Conservation (phyloP, 1,140 invertebrate genomes). For the Drosophila grimshawi region DNA sequence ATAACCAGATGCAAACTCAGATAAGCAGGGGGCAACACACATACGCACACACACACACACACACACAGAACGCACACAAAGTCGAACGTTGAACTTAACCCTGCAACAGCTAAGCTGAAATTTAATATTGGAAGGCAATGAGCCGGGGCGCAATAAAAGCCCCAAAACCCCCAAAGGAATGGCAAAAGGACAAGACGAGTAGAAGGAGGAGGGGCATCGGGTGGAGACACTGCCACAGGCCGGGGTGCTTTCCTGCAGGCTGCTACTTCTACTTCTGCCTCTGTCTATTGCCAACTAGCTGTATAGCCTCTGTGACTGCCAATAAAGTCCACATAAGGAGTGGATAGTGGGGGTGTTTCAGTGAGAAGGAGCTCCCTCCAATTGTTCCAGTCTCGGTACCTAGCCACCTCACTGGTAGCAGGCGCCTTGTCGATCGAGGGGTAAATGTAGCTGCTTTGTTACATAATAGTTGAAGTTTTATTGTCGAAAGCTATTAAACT, state of each 20-base stretch:
- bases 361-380: neutral
- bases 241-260: conserved; percentile 12
- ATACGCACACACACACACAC: conserved; percentile 20
- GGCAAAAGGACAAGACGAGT: conserved; percentile 5
- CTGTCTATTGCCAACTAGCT: conserved; percentile 46
- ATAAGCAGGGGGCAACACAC: conserved; percentile 48
- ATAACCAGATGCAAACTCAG: conserved; percentile 75
- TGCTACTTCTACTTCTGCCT: conserved; percentile 2
- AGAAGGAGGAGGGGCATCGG: neutral
- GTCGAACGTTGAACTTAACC: conserved; percentile 62
- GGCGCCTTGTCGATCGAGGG: conserved; percentile 57
- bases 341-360: neutral
- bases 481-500: conserved; percentile 83
- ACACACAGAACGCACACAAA: conserved; percentile 10
- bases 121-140: conserved; percentile 83
- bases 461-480: conserved; percentile 83
- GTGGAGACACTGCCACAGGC: conserved; percentile 17
- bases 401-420: neutral
- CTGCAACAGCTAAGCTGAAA: conserved; percentile 69
- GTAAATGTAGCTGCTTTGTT: conserved; percentile 75
- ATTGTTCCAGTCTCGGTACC: conserved; percentile 3
- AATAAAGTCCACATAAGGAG: conserved; percentile 54
- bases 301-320: conserved; percentile 49
- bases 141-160: conserved; percentile 77
- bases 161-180: conserved; percentile 58